Conservation (phyloP, 1,140 invertebrate genomes). For the Plectus sambesii region DNA sequence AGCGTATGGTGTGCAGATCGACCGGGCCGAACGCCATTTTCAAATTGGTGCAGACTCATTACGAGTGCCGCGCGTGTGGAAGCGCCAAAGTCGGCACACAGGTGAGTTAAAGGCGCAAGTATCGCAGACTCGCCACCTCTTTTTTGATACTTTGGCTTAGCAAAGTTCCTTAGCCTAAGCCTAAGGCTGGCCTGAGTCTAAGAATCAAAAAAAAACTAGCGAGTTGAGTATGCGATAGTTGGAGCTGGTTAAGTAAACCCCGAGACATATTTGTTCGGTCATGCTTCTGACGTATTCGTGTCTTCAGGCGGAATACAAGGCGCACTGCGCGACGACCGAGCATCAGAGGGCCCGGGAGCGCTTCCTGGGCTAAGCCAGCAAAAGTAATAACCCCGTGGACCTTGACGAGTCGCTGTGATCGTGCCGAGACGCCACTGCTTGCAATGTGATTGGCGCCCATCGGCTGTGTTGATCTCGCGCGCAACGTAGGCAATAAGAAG, state of each 20-base stretch:
- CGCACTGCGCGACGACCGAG: slow-evolving; percentile 15
- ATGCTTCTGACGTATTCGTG: not conserved
- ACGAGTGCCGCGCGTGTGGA: slow-evolving; percentile 33
- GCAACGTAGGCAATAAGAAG: too few species aligned
- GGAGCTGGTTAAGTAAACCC: not conserved
- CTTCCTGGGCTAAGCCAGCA: too few species aligned
- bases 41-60: slow-evolving; percentile 38
- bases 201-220: not conserved
- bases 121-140: not conserved
- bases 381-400: too few species aligned
- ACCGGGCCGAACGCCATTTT: slow-evolving; percentile 28
- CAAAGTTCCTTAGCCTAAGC: not conserved
- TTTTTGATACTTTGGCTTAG: not conserved
- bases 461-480: too few species aligned
- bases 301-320: slow-evolving; percentile 22
- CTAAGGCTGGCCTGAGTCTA: not conserved
- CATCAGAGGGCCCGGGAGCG: too few species aligned
- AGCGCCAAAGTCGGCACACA: slow-evolving; percentile 36
- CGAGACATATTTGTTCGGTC: not conserved
- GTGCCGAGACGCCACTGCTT: too few species aligned
- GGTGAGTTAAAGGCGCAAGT: too few species aligned
- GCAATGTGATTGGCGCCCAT: too few species aligned
- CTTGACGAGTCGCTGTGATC: too few species aligned
- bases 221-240: not conserved
- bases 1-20: slow-evolving; percentile 38